Evolutionary conservation across 2,797 vertebrate species (phyloP), one percentile per base, ranked within the genome.

Genomic region (Pelobates cultripes): DNA sequence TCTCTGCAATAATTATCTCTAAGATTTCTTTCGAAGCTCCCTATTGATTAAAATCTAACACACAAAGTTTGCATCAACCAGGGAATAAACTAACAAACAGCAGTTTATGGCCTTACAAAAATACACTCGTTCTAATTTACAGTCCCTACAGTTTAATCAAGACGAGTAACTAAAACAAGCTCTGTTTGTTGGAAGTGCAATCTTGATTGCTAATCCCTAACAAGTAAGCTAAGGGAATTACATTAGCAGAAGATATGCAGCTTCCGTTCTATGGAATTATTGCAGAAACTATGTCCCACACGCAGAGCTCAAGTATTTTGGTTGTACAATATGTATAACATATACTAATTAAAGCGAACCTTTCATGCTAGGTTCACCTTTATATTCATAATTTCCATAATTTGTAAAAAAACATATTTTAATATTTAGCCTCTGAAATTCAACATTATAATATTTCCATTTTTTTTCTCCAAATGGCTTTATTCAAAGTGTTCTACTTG

Each of bases 111-210:
- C 61, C 61, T 64, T 64, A 17, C 7, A 64, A 64, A 40, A 64
- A 64, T 40, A 64, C 12, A 40, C 61, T 40, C 6, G 61, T 4
- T 64, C 7, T 10, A 28, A 40, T 64, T 64, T 57, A 57, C 3
- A 40, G 40, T 43, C 66, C n/a, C 42, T 68, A 43, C 41, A 68
- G 66, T 68, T 68, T 68, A 42, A 42, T 42, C 66, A 14, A 68
- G 42, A 43, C 7, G 28, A 68, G 66, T 43, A 43, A 43, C 66
- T 68, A 42, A 68, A 68, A 68, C 61, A 64, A 64, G 61, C n/a
- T 64, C 61, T n/a, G 28, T 64, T 64, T 64, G 61, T 64, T 64
- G 28, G 8, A 64, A 64, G 17, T 7, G 17, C n/a, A 64, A 40
- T 28, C n/a, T 17, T 64, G 61, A 64, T 7, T 41, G 61, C 14